Percentiles rank a stretch among this genome's conserved stretches.
phyloP scores from a whole-genome alignment of 1,140 invertebrate species.

The Cotesia typhae region DNA sequence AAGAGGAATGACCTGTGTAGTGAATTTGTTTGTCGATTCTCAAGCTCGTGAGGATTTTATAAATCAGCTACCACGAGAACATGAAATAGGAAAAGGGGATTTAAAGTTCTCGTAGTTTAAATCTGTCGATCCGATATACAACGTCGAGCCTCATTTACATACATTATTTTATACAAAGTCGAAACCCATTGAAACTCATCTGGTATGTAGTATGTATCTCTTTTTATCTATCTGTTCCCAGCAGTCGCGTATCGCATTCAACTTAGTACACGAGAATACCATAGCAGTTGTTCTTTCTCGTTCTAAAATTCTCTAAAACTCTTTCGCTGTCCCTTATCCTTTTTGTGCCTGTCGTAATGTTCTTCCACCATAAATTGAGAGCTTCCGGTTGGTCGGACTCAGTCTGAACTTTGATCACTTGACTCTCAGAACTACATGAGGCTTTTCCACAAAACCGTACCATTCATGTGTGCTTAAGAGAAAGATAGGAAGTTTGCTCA shows the following conservation, averaged over 20 bases:
- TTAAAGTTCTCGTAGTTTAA: conserved; percentile 19
- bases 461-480: neutral
- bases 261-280: too few species aligned
- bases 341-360: conserved; percentile 28
- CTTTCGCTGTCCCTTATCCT: neutral
- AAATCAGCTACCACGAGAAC: neutral
- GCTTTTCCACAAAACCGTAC: conserved; percentile 19
- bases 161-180: conserved; percentile 17
- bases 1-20: conserved; percentile 12
- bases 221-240: neutral
- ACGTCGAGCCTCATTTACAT: conserved; percentile 17
- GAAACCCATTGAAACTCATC: conserved; percentile 4
- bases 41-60: conserved; percentile 23
- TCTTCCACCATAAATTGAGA: conserved; percentile 31
- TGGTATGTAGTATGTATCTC: neutral
- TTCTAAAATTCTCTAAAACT: neutral
- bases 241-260: neutral
- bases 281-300: neutral
- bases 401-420: conserved; percentile 33
- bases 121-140: conserved; percentile 15
- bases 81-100: neutral
- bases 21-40: conserved; percentile 39
- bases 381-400: conserved; percentile 31
- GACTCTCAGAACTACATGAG: conserved; percentile 23
- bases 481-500: neutral